phyloP scores from a whole-genome alignment of 2,797 vertebrate species.

The Mormyrus proboscirostris region DNA sequence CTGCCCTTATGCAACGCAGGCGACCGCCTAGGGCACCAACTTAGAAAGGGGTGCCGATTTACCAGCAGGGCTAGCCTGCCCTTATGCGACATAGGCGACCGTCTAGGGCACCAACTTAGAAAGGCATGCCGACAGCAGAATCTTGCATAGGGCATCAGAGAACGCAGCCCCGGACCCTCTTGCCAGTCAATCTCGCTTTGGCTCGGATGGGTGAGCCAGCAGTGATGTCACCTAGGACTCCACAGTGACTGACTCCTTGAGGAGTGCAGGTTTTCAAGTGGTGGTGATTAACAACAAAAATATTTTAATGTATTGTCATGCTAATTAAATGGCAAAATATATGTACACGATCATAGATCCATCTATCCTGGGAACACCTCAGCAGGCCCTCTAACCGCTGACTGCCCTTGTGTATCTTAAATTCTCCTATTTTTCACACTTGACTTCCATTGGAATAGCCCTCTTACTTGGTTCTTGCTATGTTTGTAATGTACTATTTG shows the following conservation, averaged over 20 bases:
- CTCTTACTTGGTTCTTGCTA: not conserved
- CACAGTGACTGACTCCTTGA: not conserved
- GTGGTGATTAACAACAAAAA: not conserved
- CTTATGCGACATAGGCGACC: too few species aligned
- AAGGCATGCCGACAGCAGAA: not conserved
- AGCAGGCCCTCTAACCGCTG: not conserved
- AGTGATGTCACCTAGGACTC: not conserved
- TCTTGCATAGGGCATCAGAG: not conserved
- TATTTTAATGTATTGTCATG: not conserved
- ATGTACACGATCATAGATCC: not conserved
- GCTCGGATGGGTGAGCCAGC: not conserved
- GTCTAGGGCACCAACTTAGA: too few species aligned
- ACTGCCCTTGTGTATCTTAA: not conserved
- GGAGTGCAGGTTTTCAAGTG: not conserved
- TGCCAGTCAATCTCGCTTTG: not conserved
- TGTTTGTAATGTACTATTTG: not conserved
- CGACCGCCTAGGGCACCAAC: too few species aligned
- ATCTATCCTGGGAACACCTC: not conserved
- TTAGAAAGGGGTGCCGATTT: too few species aligned
- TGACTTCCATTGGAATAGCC: not conserved
- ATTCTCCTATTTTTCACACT: not conserved
- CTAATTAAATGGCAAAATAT: not conserved
- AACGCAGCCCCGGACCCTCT: not conserved
- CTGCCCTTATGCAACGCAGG: too few species aligned
- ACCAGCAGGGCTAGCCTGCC: too few species aligned